Base-by-base conservation (phyloP, 2,888 invertebrate species). In the Agelastica alni region DNA sequence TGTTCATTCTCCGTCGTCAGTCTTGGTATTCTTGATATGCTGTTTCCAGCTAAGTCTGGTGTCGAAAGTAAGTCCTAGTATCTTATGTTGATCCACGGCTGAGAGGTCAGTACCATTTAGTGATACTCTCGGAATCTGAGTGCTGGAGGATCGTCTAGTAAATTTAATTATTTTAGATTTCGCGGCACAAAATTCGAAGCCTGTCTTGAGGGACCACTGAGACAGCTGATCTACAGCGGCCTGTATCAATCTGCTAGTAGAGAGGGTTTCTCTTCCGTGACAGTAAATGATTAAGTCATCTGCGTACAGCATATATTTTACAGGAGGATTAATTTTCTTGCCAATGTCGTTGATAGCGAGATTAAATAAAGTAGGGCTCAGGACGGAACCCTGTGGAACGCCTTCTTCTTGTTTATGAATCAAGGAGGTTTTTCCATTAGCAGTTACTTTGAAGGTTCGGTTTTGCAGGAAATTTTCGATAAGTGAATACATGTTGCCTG, bases 121-220 rank as follows among this genome's bases (percentile, higher is more conserved):
- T 2, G 2, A 12, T 12, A 34, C 7, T 7, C 13, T 34, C 7
- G 34, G 34, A 5, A 2, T 10, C 12, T 2, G 18, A 9, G 3
- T 4, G 12, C 30, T 12, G 9, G 3, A 28, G 10, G 30, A 28
- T 16, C 17, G 26, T 30, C 30, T 44, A 2, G 16, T n/a, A 20
- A 44, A 44, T 20, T 44, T 30, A 13, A 44, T 44, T 3, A 44
- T 7, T 30, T 30, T 44, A 20, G 30, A 44, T 16, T 44, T 28
- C 2, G 44, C 4, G 3, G 10, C 13, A 12, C 30, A 44, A 20
- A 44, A 44, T n/a, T 16, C 4, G n/a, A 37, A 12, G 13, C 37
- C 37, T 37, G 13, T 37, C 17, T 17, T 37, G 37, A 37, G 14
- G 7, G 16, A 37, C 37, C 13, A 37, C 17, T 37, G 7, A 17